Evolutionary conservation across 2,113 vertebrate species (phyloP), one percentile per base, ranked within the genome.

Genomic region (Verasper variegatus): DNA sequence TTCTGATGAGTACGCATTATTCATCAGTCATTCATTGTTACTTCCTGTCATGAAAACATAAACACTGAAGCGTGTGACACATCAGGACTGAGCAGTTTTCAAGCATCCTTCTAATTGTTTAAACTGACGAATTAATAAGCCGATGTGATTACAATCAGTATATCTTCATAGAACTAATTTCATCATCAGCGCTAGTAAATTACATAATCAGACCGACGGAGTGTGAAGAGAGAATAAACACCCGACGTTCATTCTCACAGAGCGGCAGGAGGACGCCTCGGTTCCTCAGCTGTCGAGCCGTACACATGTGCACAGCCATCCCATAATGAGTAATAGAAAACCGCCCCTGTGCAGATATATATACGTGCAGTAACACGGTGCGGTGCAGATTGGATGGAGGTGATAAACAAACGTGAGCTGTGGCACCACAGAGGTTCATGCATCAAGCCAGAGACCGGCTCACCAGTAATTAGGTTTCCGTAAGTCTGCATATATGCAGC

Each of bases 151-250:
- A 51, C 70, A 75, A 78, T 74, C 77, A 72, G 69, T 72, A 51
- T 26, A 71, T 79, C 64, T 75, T 80, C 62, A 76, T 23, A 12
- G 37, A 68, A 57, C 61, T 84, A 76, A 84, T 87, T 80, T 78
- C 20, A 62, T 82, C 73, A 74, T 61, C 75, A 73, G n/a, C 55
- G 6, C 9, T 26, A 69, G 73, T 84, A 77, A 68, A 81, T 45
- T 63, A 20, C 55, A 63, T 82, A 68, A 86, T 84, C 76, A 51
- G 68, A 81, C 71, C 86, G 82, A 81, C 55, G 26, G 75, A 66
- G 76, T 74, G 75, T 80, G 85, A 76, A 82, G 20, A 23, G 26
- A 11, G 15, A n/a, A 4, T 35, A 35, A 60, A 35, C 27, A 35
- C 54, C 20, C 10, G 23, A 21, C 0, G 5, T n/a, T 56, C 12